phyloP scores from a whole-genome alignment of 2,888 invertebrate species.

The Marasmarcha lunaedactyla region DNA sequence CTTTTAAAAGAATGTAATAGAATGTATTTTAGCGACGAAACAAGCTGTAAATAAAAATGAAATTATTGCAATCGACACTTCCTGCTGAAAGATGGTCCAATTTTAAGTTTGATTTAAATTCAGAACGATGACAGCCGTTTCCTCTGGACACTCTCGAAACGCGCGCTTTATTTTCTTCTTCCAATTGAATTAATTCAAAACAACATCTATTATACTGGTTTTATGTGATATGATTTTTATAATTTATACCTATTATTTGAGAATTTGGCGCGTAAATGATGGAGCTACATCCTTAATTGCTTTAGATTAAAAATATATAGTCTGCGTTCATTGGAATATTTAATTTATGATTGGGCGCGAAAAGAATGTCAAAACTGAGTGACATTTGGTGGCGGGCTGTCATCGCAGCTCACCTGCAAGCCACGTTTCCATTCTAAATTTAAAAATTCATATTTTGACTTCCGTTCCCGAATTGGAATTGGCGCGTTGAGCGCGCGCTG shows the following conservation, averaged over 20 bases:
- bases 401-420: slow-evolving; percentile 58
- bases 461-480: slow-evolving; percentile 64
- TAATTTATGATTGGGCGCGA: slow-evolving; percentile 37
- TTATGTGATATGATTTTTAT: slow-evolving; percentile 4
- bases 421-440: slow-evolving; percentile 42
- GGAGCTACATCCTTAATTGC: slow-evolving; percentile 3
- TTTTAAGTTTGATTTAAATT: slow-evolving; percentile 64
- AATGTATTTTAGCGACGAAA: background rate
- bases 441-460: slow-evolving; percentile 65
- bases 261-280: background rate
- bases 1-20: too few species aligned
- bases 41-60: slow-evolving; percentile 17
- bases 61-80: slow-evolving; percentile 57
- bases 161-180: slow-evolving; percentile 20
- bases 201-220: slow-evolving; percentile 2
- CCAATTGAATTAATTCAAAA: slow-evolving; percentile 3
- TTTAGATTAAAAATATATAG: background rate
- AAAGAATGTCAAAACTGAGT: slow-evolving; percentile 30
- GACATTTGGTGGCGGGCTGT: slow-evolving; percentile 29
- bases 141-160: slow-evolving; percentile 27
- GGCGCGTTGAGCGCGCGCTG: slow-evolving; percentile 30
- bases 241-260: slow-evolving; percentile 11
- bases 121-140: slow-evolving; percentile 54
- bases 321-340: slow-evolving; percentile 16
- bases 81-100: slow-evolving; percentile 63